Evolutionary conservation across 2,797 vertebrate genomes (phyloP).

Genomic region (Gymnodraco acuticeps): DNA sequence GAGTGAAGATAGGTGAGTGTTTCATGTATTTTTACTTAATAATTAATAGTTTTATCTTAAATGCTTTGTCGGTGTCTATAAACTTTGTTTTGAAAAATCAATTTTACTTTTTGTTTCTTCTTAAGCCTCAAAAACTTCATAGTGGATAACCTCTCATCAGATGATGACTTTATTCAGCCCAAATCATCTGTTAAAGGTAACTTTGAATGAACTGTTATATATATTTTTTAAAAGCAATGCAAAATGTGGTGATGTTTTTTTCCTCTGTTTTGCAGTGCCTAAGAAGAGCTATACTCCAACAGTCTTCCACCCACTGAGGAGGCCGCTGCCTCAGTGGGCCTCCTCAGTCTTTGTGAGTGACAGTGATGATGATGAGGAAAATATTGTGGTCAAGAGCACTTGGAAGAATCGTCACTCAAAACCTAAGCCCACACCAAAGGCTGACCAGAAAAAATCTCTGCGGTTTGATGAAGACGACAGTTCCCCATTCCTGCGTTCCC

Average conservation of each 20-base stretch:
- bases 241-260: background rate
- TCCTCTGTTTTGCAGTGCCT: slow-evolving; percentile 50
- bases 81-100: background rate
- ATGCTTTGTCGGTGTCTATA: background rate
- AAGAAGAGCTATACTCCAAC: slow-evolving; percentile 64
- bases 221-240: background rate
- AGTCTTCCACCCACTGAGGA: slow-evolving; percentile 45
- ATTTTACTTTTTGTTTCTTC: slow-evolving; percentile 14
- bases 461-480: slow-evolving; percentile 23
- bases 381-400: slow-evolving; percentile 80
- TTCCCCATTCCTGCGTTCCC: background rate
- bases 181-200: slow-evolving; percentile 78
- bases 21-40: background rate
- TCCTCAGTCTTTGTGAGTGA: slow-evolving; percentile 85
- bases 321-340: slow-evolving; percentile 61
- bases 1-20: slow-evolving; percentile 77
- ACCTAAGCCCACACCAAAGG: slow-evolving; percentile 31
- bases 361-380: slow-evolving; percentile 76
- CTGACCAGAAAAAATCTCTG: slow-evolving; percentile 7
- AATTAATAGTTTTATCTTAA: background rate
- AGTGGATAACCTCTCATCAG: slow-evolving; percentile 78
- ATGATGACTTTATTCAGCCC: slow-evolving; percentile 82
- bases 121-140: slow-evolving; percentile 83
- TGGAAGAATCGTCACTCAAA: slow-evolving; percentile 79
- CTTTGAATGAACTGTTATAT: background rate